Conservation (phyloP, 2,797 vertebrate species). For the Meriones psammophilus region DNA sequence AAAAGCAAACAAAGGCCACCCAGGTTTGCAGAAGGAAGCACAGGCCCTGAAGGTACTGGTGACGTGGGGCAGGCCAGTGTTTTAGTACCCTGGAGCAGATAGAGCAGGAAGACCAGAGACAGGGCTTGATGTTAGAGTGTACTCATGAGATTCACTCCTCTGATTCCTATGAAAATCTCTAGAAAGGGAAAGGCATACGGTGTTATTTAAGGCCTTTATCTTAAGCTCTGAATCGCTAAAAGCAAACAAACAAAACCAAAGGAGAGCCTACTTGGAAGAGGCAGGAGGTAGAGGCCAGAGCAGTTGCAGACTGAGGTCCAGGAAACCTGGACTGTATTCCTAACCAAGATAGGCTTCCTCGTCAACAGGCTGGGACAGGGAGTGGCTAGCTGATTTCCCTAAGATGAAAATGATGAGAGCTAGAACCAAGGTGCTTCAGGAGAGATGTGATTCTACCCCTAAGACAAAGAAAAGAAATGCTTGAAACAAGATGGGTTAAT, state of each 20-base stretch:
- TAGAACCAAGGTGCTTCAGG: not conserved
- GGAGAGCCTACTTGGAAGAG: not conserved
- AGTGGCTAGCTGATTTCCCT: not conserved
- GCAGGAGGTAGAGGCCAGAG: not conserved
- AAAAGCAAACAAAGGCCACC: not conserved
- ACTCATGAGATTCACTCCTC: constrained; percentile 73
- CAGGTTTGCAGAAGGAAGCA: not conserved
- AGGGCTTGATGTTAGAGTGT: not conserved
- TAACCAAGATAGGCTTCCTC: not conserved
- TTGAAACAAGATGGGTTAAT: not conserved
- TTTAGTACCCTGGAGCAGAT: not conserved
- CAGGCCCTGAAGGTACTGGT: not conserved
- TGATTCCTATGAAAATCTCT: constrained; percentile 72
- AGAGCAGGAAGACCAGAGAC: constrained; percentile 56
- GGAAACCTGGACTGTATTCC: not conserved
- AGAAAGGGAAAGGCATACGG: constrained; percentile 60
- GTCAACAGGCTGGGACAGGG: not conserved
- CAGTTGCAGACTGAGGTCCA: not conserved
- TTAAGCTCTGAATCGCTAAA: constrained; percentile 52
- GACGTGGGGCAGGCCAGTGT: not conserved
- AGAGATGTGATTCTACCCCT: not conserved
- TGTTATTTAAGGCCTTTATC: constrained; percentile 69
- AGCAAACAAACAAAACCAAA: constrained; percentile 34
- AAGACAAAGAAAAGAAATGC: not conserved
- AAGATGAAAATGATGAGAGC: constrained; percentile 47